Base-by-base conservation (phyloP, 2,888 invertebrate genomes). In the Cremastinae sp. region DNA sequence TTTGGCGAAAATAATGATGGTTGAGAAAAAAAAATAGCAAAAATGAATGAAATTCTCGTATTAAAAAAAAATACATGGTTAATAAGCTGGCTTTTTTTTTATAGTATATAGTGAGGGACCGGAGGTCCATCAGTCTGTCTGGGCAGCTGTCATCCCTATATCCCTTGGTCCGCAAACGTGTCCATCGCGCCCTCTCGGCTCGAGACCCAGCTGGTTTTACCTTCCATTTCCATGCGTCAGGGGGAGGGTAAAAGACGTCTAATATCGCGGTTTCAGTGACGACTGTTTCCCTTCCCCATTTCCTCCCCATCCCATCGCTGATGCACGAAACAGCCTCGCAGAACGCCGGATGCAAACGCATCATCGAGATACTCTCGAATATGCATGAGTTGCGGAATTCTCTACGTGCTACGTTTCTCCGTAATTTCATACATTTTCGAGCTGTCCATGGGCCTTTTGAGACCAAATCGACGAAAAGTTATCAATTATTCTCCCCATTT, bases 351-450 rank as follows among this genome's bases (percentile, higher is more conserved):
- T 77, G 81, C 81, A 78, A 80, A 83, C 84, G 84, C 82, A 83
- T 85, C 84, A 82, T 81, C 75, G 79, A 73, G 80, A 78, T 84
- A 84, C 81, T 84, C 82, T 73, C 76, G 73, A 83, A 85, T 84
- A 85, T 85, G 85, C 84, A 85, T 85, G 84, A 86, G 81, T 76
- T 74, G 45, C 62, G 49, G 47, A 65, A 74, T 77, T 73, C 64
- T 71, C 56, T 69, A 70, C 61, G 41, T 20, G 61, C 47, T 47
- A 10, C 41, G 38, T 64, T 64, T 54, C 56, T 18, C 43, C 34
- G 36, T 65, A 69, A 73, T 65, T 41, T 49, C 58, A 58, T 49
- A 28, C 12, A 62, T 45, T 34, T 70, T 34, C 53, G n/a, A 28
- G 28, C 28, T 5, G 5, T 5, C 53, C 22, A 65, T 22, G 36